phyloP scores from a whole-genome alignment of 23 tunicate species.

The Halocynthia roretzi region DNA sequence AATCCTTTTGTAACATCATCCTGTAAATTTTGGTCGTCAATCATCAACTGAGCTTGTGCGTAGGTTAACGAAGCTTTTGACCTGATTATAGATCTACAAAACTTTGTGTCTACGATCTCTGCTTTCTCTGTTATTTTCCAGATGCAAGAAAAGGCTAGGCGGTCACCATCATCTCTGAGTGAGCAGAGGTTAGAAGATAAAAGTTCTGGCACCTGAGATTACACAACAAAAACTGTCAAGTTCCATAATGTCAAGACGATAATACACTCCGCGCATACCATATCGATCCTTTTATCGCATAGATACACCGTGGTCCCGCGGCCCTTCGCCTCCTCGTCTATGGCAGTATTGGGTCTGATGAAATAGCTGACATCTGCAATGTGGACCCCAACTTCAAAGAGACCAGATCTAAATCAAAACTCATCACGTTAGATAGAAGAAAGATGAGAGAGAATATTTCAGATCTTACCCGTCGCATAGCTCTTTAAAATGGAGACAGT shows the following conservation, averaged over 20 bases:
- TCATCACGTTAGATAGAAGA: no score
- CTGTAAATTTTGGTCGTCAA: slow-evolving; percentile 69
- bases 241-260: no score
- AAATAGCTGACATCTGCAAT: slow-evolving; percentile 98
- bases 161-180: slow-evolving; percentile 95
- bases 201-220: slow-evolving; percentile 43
- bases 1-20: slow-evolving; percentile 68
- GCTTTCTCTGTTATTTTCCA: slow-evolving; percentile 87
- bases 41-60: slow-evolving; percentile 93
- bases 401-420: no score
- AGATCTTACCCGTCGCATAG: slow-evolving; percentile 42
- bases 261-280: slow-evolving; percentile 25
- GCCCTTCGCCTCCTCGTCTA: slow-evolving; percentile 75
- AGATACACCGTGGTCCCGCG: slow-evolving; percentile 97
- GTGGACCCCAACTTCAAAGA: slow-evolving; percentile 93
- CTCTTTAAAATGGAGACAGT: slow-evolving; percentile 73
- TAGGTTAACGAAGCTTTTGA: slow-evolving; percentile 91
- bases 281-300: slow-evolving; percentile 96
- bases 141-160: slow-evolving; percentile 96
- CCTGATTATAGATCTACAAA: slow-evolving; percentile 82
- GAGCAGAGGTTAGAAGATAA: slow-evolving; percentile 98
- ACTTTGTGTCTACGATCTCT: slow-evolving; percentile 65
- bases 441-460: no score
- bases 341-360: slow-evolving; percentile 77
- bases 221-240: no score